Base-by-base conservation (phyloP, 1,140 invertebrate species). In the Drosophila paulistorum region DNA sequence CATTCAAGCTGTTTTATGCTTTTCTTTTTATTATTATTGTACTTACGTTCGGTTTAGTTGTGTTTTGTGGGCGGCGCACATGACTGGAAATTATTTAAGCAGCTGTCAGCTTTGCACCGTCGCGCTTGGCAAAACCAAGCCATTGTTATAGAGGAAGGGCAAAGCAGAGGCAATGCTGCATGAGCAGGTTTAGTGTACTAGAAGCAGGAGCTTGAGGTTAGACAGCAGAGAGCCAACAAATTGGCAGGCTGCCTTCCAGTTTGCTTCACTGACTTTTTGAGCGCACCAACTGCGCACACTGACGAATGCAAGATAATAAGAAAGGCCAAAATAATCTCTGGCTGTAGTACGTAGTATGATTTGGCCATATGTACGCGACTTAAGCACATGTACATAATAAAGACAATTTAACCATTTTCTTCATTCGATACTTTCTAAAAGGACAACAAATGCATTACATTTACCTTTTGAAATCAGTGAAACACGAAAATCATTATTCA, bases 41-140 rank as follows among this genome's bases (percentile, higher is more conserved):
- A 64, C 61, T 39, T 77, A 77, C 74, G 74, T 77, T 71, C 59
- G 74, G 68, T 71, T 77, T 77, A 77, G 75, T 77, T 77, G 75
- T 77, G 74, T 77, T 77, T 77, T 77, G 75, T 77, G 75, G 75
- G 75, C 74, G 74, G 74, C 75, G 75, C 75, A 77, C 75, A 77
- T 77, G 75, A 77, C 75, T 77, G 75, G 75, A 77, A 77, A 77
- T 77, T 77, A 77, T 77, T 77, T 77, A 77, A 77, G 75, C 75
- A 77, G 75, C 75, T 77, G 75, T 77, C 75, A 77, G 75, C 75
- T 77, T 77, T 77, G 75, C 75, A 77, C 74, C 75, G 74, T 77
- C 74, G 75, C 75, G 74, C 75, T 71, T 77, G 74, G 57, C 68
- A 77, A 61, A 41, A 71, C 74, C 74, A 48, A 77, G 65, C 64